These are phyloP conservation scores for Thomomys bottae DNA, from an alignment of 2,113 vertebrate genomes.

Conservation along the genomic window DNA sequence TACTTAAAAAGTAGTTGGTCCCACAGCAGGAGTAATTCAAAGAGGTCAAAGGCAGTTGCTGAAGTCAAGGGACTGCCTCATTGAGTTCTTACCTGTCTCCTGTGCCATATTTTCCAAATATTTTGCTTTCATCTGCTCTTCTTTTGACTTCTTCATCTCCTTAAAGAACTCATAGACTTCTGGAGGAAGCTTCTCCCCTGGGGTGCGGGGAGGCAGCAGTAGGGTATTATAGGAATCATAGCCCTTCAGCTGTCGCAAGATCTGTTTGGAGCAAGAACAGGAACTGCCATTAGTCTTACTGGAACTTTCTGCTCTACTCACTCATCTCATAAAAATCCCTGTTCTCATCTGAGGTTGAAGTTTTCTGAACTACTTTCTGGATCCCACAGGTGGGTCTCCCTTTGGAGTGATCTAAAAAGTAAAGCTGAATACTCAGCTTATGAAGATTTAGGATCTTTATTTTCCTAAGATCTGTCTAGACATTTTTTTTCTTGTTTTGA, in stretches of 20 bases:
- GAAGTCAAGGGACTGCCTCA: neutral
- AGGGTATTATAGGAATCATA: conserved; percentile 86
- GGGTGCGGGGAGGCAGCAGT: conserved; percentile 88
- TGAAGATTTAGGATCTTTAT: neutral
- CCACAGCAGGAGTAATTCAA: neutral
- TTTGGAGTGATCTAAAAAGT: neutral
- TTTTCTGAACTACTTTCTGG: neutral
- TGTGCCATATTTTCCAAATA: neutral
- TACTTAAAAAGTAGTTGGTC: neutral
- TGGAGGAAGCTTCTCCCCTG: conserved; percentile 88
- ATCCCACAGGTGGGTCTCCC: neutral
- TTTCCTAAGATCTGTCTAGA: neutral
- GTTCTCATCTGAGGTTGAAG: neutral
- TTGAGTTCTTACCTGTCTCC: conserved; percentile 70
- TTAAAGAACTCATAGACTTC: conserved; percentile 90
- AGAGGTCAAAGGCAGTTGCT: neutral
- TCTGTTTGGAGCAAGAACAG: conserved; percentile 74
- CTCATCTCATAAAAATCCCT: neutral
- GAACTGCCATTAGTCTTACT: neutral
- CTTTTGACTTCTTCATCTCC: conserved; percentile 79
- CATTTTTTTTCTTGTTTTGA: neutral
- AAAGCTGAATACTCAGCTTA: neutral
- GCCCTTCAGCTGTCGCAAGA: conserved; percentile 86
- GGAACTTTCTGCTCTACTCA: neutral
- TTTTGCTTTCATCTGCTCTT: conserved; percentile 75